Evolutionary conservation across 2,113 vertebrate species (phyloP).

Genomic region (Ammodramus savannarum): DNA sequence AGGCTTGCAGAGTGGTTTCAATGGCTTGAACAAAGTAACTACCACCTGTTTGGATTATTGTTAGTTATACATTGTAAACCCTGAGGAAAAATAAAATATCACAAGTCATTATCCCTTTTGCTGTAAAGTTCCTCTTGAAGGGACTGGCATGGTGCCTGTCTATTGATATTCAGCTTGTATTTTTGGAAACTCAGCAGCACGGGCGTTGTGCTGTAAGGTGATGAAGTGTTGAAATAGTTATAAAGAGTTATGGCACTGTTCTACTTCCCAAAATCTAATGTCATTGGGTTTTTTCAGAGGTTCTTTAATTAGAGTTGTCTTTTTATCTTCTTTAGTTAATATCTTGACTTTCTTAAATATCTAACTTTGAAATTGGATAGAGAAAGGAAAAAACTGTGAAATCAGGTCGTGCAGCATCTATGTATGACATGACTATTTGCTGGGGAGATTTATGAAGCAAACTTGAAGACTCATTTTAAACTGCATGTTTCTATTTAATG

Average conservation of each 20-base stretch:
- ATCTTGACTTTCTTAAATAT: not conserved
- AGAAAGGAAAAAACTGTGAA: not conserved
- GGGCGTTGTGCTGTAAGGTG: not conserved
- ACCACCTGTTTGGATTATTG: not conserved
- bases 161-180: not conserved
- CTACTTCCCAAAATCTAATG: not conserved
- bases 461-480: not conserved
- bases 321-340: not conserved
- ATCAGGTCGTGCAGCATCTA: not conserved
- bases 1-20: not conserved
- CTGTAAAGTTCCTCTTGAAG: not conserved
- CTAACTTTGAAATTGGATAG: not conserved
- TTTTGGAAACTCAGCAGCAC: not conserved
- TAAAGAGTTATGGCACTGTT: not conserved
- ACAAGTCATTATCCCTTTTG: not conserved
- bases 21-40: not conserved
- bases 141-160: not conserved
- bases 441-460: not conserved
- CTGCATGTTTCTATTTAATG: not conserved
- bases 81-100: not conserved
- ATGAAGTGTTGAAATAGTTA: not conserved
- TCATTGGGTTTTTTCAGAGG: fast-evolving
- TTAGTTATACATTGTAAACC: not conserved
- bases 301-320: not conserved
- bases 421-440: not conserved